Conservation (phyloP, 1,140 invertebrate genomes). For the Ditylenchus dipsaci region DNA sequence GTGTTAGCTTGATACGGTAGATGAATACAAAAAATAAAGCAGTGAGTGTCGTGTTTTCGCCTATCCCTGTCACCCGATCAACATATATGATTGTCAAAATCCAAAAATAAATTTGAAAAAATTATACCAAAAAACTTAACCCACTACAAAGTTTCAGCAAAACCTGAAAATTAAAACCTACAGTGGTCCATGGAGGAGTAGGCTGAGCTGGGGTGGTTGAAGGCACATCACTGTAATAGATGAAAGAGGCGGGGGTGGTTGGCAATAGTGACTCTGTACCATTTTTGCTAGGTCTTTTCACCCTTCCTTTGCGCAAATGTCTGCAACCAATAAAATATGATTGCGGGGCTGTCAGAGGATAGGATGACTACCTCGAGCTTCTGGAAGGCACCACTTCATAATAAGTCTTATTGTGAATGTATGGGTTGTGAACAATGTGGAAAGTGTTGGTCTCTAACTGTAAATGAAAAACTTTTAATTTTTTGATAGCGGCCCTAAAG, state of each 20-base stretch:
- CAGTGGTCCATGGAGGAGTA: constrained; percentile 19
- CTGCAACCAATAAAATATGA: not conserved
- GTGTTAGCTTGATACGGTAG: no score
- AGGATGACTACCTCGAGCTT: constrained; percentile 2
- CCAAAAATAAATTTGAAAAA: no score
- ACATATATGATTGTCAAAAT: no score
- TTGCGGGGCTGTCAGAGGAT: not conserved
- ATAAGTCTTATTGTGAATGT: constrained; percentile 15
- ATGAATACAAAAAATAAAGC: no score
- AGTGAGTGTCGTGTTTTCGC: no score
- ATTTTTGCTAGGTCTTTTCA: constrained; percentile 10
- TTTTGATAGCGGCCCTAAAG: no score
- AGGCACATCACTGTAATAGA: constrained; percentile 6
- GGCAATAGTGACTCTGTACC: not conserved
- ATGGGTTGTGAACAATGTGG: constrained; percentile 18
- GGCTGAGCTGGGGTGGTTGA: constrained; percentile 2
- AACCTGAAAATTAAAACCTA: constrained; percentile 4
- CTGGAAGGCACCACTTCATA: constrained; percentile 24
- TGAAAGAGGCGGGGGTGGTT: not conserved
- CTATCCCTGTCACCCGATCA: no score
- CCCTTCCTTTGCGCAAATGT: not conserved
- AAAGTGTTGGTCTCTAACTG: constrained; percentile 7
- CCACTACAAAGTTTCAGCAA: no score
- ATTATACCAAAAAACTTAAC: no score
- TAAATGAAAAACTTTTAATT: no score